phyloP scores from a whole-genome alignment of 2,113 vertebrate species.

The Chlamydotis undulata region DNA sequence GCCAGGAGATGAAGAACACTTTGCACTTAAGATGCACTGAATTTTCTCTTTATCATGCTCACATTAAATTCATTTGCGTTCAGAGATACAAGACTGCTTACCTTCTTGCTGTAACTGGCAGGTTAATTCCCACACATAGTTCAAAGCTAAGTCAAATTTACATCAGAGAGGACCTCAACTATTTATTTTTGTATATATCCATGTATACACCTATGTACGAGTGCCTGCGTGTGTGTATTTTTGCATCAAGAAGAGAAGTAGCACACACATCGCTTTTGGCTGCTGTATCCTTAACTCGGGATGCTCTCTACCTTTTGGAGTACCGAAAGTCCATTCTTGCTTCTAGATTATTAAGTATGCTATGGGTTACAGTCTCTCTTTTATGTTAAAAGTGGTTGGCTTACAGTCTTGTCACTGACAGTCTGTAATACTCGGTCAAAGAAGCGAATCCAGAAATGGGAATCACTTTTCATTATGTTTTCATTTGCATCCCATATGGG shows the following conservation, averaged over 20 bases:
- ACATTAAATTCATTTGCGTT: neutral
- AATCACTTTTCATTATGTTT: constrained; percentile 49
- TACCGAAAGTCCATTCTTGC: neutral
- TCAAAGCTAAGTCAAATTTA: constrained; percentile 11
- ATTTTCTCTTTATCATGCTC: neutral
- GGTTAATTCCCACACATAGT: neutral
- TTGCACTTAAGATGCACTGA: neutral
- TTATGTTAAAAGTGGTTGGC: neutral
- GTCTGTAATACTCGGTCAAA: constrained; percentile 31
- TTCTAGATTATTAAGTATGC: neutral
- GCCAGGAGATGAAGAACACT: neutral
- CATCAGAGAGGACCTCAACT: neutral
- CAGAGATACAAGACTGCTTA: neutral
- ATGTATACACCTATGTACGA: too few species aligned
- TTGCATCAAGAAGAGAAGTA: neutral
- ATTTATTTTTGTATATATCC: neutral
- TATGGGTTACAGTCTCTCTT: neutral
- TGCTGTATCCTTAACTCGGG: neutral
- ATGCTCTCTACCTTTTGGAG: neutral
- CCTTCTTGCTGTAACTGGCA: neutral
- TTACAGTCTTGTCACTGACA: neutral
- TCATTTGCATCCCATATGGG: constrained; percentile 43
- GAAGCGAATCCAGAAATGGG: constrained; percentile 8
- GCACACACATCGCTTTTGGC: neutral
- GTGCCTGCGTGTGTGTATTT: accelerated